A percentile compares a stretch with the other conserved stretches of the same genome.
phyloP scores from a whole-genome alignment of 1,140 invertebrate species.

The Calephelis nemesis region DNA sequence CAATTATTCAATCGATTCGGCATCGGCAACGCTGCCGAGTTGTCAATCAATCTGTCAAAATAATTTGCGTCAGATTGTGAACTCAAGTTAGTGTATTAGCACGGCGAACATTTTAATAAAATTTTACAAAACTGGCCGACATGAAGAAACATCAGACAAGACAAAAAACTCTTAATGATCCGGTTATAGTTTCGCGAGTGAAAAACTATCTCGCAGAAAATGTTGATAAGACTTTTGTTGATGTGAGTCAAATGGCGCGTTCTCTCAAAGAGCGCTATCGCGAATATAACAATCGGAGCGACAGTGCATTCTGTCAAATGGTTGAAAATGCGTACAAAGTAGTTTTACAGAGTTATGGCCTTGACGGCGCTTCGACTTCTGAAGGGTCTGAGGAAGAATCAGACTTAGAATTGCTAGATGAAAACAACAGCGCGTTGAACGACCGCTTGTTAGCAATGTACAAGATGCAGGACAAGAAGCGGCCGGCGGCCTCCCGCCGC shows the following conservation, averaged over 20 bases:
- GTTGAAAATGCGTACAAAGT: conserved; percentile 81
- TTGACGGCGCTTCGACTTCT: conserved; percentile 78
- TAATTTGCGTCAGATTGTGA: conserved; percentile 27
- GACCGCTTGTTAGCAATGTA: conserved; percentile 74
- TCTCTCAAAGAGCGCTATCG: conserved; percentile 84
- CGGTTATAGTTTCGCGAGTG: conserved; percentile 72
- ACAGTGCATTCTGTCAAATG: conserved; percentile 82
- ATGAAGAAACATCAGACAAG: conserved; percentile 73
- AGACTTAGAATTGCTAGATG: conserved; percentile 78
- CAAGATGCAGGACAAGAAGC: conserved; percentile 73
- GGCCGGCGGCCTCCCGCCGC: conserved; percentile 48
- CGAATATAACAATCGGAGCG: conserved; percentile 85
- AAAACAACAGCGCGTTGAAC: conserved; percentile 73
- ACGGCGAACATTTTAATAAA: conserved; percentile 1
- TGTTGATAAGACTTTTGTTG: conserved; percentile 85
- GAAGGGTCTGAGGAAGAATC: conserved; percentile 81
- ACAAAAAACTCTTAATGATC: conserved; percentile 68
- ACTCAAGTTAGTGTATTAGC: conserved; percentile 6
- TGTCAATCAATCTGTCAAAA: conserved; percentile 55
- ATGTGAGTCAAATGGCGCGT: conserved; percentile 87
- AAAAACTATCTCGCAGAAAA: conserved; percentile 85
- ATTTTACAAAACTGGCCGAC: conserved; percentile 31
- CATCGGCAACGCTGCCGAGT: conserved; percentile 47
- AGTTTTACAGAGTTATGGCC: conserved; percentile 80
- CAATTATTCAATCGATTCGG: conserved; percentile 49